Conservation (phyloP, 2,888 invertebrate genomes). For the Eupelmus urozonus region DNA sequence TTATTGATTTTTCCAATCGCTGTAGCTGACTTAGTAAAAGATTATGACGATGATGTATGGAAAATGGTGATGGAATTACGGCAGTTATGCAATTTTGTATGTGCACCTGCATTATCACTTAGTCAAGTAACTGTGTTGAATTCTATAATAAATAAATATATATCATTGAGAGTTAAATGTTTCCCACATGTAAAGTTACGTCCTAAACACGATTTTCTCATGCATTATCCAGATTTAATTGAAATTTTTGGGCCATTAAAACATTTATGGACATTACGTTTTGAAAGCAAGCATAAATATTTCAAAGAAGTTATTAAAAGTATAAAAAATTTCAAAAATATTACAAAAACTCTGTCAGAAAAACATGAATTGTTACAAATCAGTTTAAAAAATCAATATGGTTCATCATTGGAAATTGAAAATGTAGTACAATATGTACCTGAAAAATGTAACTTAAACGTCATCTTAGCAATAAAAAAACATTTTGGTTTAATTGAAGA, state of each 20-base stretch:
- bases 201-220: slow-evolving; percentile 62
- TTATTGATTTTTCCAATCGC: slow-evolving; percentile 55
- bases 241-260: slow-evolving; percentile 58
- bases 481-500: background rate
- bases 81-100: slow-evolving; percentile 58
- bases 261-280: slow-evolving; percentile 60
- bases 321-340: slow-evolving; percentile 63
- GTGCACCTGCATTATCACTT: slow-evolving; percentile 56
- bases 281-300: slow-evolving; percentile 63
- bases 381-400: background rate
- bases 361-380: slow-evolving; percentile 52
- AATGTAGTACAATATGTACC: background rate
- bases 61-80: slow-evolving; percentile 56
- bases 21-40: slow-evolving; percentile 50
- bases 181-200: slow-evolving; percentile 56
- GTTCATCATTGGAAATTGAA: background rate
- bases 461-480: background rate
- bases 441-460: too few species aligned
- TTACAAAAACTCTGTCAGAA: slow-evolving; percentile 51
- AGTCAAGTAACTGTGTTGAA: slow-evolving; percentile 54
- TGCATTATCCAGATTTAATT: slow-evolving; percentile 59
- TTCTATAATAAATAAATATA: slow-evolving; percentile 52
- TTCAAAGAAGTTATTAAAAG: slow-evolving; percentile 60
- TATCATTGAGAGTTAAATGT: slow-evolving; percentile 51
- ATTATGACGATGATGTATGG: slow-evolving; percentile 54